Percentiles rank a stretch among this genome's conserved stretches.
Conservation (phyloP, 2,113 vertebrate genomes). For the Pseudorasbora parva region DNA sequence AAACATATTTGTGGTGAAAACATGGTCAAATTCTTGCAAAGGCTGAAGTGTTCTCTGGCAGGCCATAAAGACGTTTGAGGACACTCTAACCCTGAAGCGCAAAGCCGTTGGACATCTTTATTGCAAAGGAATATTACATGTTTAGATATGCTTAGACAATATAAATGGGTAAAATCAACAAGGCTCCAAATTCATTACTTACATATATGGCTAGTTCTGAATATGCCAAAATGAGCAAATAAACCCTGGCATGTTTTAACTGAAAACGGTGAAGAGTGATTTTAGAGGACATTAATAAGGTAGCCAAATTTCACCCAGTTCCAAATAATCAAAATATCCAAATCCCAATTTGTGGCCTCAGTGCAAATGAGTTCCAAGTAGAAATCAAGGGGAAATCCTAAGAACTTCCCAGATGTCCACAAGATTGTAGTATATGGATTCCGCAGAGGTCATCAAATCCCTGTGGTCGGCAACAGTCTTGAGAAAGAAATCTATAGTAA, state of each 20-base stretch:
- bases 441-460: constrained; percentile 45
- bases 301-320: constrained; percentile 30
- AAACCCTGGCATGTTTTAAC: constrained; percentile 23
- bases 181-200: constrained; percentile 21
- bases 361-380: constrained; percentile 36
- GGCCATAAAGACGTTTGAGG: background rate
- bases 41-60: background rate
- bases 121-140: constrained; percentile 57
- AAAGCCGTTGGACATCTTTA: constrained; percentile 40
- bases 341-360: constrained; percentile 16
- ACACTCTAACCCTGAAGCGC: background rate
- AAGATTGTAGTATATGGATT: constrained; percentile 41
- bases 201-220: constrained; percentile 14
- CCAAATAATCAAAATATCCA: constrained; percentile 20
- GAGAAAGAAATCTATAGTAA: constrained; percentile 26
- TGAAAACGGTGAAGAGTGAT: background rate
- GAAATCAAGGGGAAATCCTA: constrained; percentile 50
- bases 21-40: background rate
- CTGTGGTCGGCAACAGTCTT: constrained; percentile 32
- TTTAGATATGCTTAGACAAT: constrained; percentile 54
- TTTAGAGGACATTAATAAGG: constrained; percentile 28
- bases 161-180: constrained; percentile 32
- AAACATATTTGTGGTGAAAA: background rate
- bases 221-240: constrained; percentile 24
- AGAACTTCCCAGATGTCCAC: constrained; percentile 19